Percentiles rank a stretch among this genome's conserved stretches.
phyloP scores from a whole-genome alignment of 2,797 vertebrate species.

The Falco peregrinus region DNA sequence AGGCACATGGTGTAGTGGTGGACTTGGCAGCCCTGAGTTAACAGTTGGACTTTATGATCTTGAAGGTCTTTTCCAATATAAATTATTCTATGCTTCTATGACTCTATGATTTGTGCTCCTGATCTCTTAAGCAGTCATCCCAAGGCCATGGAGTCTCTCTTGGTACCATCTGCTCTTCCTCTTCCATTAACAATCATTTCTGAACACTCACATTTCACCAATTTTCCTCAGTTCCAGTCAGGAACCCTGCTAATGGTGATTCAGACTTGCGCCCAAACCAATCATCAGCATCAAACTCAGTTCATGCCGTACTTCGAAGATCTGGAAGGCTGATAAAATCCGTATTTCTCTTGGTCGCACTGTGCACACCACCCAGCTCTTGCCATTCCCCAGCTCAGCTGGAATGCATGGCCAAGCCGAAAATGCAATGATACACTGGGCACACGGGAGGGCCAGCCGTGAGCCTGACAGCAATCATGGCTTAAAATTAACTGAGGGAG shows the following conservation, averaged over 20 bases:
- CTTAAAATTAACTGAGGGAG: too few relatives aligned
- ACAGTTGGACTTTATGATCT: too few relatives aligned
- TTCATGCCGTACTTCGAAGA: neutral
- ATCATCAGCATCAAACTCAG: neutral
- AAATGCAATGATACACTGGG: neutral
- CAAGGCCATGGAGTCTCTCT: too few relatives aligned
- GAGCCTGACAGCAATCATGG: neutral
- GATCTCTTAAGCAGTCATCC: too few relatives aligned
- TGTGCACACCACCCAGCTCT: neutral
- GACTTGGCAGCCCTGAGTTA: too few relatives aligned
- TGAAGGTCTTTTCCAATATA: too few relatives aligned
- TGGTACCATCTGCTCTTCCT: neutral
- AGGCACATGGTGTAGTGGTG: too few relatives aligned
- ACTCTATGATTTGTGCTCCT: too few relatives aligned
- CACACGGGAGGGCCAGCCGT: neutral
- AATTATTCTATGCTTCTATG: too few relatives aligned
- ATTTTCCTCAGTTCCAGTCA: neutral
- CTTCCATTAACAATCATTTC: neutral
- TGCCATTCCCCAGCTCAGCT: neutral
- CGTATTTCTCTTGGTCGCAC: neutral
- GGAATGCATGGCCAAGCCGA: neutral
- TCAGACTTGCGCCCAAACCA: neutral
- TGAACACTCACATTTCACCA: constrained; percentile 20
- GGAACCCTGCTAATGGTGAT: neutral
- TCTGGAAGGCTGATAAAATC: neutral